These are phyloP conservation scores for Chlorodrepanis virens DNA, from an alignment of 2,113 vertebrate species.

Conservation along the genomic window DNA sequence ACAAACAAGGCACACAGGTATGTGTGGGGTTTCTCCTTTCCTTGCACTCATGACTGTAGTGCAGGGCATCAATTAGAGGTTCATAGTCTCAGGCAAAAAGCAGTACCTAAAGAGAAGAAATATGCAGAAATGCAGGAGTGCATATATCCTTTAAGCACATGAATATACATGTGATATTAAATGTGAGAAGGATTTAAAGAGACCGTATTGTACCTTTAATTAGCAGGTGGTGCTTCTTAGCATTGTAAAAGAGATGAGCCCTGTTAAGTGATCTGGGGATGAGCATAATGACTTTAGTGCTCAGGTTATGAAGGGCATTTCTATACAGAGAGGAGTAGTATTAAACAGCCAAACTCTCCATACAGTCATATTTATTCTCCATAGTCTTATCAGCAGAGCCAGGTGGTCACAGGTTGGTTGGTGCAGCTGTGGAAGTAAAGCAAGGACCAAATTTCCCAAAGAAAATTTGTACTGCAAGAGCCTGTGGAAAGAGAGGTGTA, in stretches of 20 bases:
- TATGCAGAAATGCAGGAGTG: background rate
- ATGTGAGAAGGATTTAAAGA: conserved; percentile 39
- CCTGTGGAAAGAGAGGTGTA: background rate
- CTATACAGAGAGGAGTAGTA: background rate
- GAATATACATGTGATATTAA: conserved; percentile 34
- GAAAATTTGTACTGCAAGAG: background rate
- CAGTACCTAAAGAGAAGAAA: background rate
- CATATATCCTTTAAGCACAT: conserved; percentile 32
- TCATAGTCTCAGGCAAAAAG: background rate
- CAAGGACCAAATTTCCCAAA: background rate
- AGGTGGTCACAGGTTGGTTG: background rate
- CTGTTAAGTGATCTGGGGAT: conserved; percentile 23
- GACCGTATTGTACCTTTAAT: conserved; percentile 22
- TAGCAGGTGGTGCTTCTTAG: conserved; percentile 40
- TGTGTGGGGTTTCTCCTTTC: background rate
- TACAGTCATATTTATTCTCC: background rate
- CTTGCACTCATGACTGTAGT: background rate
- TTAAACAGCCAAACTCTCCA: background rate
- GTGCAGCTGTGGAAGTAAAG: background rate
- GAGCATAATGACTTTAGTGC: background rate
- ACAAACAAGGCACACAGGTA: background rate
- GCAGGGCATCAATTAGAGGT: background rate
- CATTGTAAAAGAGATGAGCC: conserved; percentile 28
- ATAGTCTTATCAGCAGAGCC: background rate
- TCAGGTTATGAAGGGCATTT: conserved; percentile 37